phyloP scores from a whole-genome alignment of 2,888 invertebrate species.

The Tetragonisca angustula region DNA sequence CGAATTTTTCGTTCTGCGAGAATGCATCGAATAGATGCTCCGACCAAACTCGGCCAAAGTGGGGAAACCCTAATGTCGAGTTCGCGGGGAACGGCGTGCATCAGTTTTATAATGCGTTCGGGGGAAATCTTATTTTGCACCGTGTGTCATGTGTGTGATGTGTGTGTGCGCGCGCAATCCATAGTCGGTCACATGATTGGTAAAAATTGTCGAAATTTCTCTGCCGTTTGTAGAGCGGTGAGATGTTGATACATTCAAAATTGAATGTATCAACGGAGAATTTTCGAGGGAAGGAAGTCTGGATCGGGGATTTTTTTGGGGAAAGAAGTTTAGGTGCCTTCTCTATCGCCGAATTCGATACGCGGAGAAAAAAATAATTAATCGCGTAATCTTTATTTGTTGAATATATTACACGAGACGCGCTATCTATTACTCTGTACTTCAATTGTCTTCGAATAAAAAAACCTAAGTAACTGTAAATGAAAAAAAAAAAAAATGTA shows the following conservation, averaged over 20 bases:
- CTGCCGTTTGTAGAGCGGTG: too few species aligned
- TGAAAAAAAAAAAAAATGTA: neutral
- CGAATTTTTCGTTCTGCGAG: slow-evolving; percentile 63
- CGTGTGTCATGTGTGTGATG: neutral
- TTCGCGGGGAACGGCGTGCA: neutral
- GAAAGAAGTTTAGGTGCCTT: too few species aligned
- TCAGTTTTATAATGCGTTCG: neutral
- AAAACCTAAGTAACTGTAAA: neutral
- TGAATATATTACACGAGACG: neutral
- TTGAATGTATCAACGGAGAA: too few species aligned
- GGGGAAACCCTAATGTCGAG: slow-evolving; percentile 12
- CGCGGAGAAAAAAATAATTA: too few species aligned
- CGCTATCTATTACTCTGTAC: neutral
- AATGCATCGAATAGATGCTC: slow-evolving; percentile 46
- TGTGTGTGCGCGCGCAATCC: too few species aligned
- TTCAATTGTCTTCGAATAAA: neutral
- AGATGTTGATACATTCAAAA: too few species aligned
- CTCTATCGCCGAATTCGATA: too few species aligned
- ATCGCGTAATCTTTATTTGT: too few species aligned
- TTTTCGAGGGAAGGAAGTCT: too few species aligned
- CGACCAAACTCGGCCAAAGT: slow-evolving; percentile 36
- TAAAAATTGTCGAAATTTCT: neutral
- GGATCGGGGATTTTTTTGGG: too few species aligned
- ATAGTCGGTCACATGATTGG: neutral
- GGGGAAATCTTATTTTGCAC: neutral